Percentiles rank a stretch among this genome's conserved stretches.
These are phyloP conservation scores for Siderastrea siderea DNA, from an alignment of 92 coral and sea anemone species.

Conservation along the genomic window DNA sequence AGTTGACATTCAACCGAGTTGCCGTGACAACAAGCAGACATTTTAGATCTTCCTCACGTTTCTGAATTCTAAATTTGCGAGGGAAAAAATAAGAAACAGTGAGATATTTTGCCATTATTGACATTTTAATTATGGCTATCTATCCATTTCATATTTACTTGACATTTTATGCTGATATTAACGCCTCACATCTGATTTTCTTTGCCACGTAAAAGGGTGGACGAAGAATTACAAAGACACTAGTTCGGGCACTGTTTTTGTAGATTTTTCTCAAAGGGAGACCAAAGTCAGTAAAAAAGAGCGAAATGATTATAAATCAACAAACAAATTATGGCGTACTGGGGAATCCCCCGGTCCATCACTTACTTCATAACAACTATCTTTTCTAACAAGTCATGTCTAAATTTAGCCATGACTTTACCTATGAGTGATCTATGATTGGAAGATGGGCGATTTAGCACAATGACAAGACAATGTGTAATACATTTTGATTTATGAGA, in stretches of 20 bases:
- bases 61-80: constrained; percentile 2
- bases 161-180: background rate
- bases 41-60: constrained; percentile 22
- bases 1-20: constrained; percentile 36
- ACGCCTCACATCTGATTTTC: background rate
- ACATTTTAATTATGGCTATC: background rate
- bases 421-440: constrained; percentile 1
- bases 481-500: background rate
- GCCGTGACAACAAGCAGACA: constrained; percentile 31
- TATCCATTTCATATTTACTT: background rate
- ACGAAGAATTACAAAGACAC: background rate
- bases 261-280: background rate
- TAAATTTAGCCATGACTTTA: constrained; percentile 47
- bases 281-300: background rate
- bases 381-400: constrained; percentile 26
- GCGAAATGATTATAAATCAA: background rate
- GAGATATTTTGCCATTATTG: background rate
- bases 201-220: too few relatives aligned
- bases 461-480: background rate
- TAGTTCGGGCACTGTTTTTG: background rate
- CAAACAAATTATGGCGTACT: background rate
- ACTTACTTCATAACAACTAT: constrained; percentile 24
- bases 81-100: background rate
- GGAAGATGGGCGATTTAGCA: background rate
- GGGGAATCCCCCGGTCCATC: constrained; percentile 52